Evolutionary conservation across 37 sponge, comb jelly and placozoan genomes (phyloP).

Genomic region (Lycopodina hypogea): DNA sequence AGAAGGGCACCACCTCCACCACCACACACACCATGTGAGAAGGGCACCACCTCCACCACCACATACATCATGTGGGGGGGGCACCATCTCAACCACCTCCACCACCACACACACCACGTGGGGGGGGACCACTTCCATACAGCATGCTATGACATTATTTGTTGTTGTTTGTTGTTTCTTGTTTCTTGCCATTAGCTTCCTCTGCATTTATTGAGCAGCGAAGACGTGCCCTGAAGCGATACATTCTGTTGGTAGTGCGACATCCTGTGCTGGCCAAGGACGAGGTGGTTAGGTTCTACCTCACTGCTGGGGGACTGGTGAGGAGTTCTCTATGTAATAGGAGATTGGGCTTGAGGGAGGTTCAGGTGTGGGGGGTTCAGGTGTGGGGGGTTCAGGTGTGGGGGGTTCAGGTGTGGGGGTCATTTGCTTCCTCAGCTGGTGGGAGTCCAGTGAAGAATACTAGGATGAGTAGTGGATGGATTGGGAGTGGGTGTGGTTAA

Average conservation of each 20-base stretch:
- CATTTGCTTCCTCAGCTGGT: background rate
- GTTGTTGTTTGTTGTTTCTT: background rate
- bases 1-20: no score
- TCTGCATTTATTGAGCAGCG: constrained; percentile 67
- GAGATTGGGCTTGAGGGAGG: no score
- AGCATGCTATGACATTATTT: background rate
- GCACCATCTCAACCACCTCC: no score
- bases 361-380: background rate
- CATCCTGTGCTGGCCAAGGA: constrained; percentile 79
- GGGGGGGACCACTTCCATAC: no score
- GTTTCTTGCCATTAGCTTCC: constrained; percentile 22
- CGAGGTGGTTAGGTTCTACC: constrained; percentile 75
- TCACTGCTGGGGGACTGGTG: constrained; percentile 68
- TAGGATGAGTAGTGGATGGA: no score
- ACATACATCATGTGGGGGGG: no score
- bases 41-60: no score
- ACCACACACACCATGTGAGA: no score
- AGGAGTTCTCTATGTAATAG: background rate
- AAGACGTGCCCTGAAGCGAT: constrained; percentile 65
- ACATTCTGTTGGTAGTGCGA: constrained; percentile 68
- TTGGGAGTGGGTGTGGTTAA: no score
- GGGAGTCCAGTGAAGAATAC: no score
- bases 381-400: background rate
- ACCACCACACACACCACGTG: no score
- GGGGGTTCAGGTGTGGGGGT: background rate